A percentile compares a stretch with the other conserved stretches of the same genome.
Conservation (phyloP, 2,797 vertebrate genomes). For the Eulemur rubriventer region DNA sequence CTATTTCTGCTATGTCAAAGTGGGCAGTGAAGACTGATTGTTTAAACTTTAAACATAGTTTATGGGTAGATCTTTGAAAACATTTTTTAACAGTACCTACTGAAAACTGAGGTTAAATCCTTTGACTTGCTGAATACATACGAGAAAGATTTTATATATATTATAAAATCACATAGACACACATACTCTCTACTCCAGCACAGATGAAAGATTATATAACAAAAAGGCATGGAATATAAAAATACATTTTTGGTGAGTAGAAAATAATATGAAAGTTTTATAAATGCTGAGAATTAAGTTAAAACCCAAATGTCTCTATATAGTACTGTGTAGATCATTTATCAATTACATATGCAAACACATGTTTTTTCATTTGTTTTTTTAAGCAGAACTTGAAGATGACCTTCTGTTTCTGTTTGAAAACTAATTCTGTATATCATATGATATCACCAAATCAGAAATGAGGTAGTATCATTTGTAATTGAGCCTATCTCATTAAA, state of each 20-base stretch:
- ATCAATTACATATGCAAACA: conserved; percentile 79
- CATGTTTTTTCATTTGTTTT: neutral
- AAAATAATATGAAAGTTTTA: conserved; percentile 74
- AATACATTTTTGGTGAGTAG: conserved; percentile 61
- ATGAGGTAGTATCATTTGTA: conserved; percentile 37
- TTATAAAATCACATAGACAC: neutral
- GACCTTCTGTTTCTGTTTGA: conserved; percentile 75
- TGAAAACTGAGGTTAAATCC: conserved; percentile 38
- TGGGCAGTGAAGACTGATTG: neutral
- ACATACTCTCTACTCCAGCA: neutral
- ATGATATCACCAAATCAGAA: conserved; percentile 67
- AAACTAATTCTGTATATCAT: conserved; percentile 76
- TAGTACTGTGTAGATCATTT: conserved; percentile 66
- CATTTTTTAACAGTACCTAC: neutral
- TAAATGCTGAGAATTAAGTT: conserved; percentile 79
- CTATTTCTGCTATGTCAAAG: neutral
- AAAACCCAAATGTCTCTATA: conserved; percentile 75
- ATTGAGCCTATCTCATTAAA: conserved; percentile 56
- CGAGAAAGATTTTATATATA: conserved; percentile 35
- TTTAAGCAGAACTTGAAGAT: conserved; percentile 74
- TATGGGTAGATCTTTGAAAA: neutral
- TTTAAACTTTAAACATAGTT: neutral
- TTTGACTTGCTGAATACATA: neutral
- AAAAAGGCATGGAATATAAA: conserved; percentile 64
- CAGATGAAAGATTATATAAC: conserved; percentile 43